Evolutionary conservation across 2,888 invertebrate genomes (phyloP), one percentile per base, ranked within the genome.

Genomic region (Aleiodes alternator): DNA sequence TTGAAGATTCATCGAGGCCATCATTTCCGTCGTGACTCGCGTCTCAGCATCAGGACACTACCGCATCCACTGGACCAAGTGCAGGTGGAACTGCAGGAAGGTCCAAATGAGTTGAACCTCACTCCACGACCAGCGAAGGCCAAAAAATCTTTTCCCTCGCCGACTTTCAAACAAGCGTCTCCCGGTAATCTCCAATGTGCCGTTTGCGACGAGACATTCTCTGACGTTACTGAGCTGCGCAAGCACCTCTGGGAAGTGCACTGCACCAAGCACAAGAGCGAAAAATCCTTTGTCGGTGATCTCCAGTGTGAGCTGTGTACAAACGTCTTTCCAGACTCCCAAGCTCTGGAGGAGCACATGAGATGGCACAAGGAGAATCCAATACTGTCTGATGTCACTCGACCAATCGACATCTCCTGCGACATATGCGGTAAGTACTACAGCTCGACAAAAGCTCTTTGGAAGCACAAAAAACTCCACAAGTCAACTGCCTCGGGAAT

Each of bases 391-490:
- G 80, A 82, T 31, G 74, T 38, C 4, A 34, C 64, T 6, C 70
- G 70, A 75, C 86, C 76, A 59, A 51, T 72, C 29, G 48, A 76
- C 90, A 61, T 92, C 92, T 80, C 91, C 55, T 94, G 94, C 84
- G 92, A 94, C 77, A 90, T 92, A 61, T 94, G 94, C 80, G 93
- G 94, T n/a, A 92, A 93, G 84, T 91, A 90, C 80, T 93, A 92
- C 82, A 91, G 91, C 88, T 92, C 92, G 78, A 91, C 91, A 81
- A 92, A 92, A 83, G 91, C 92, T 79, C 89, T 92, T 72, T 90
- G 91, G 80, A 90, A 92, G 74, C 93, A 93, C 86, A 92, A 92
- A 76, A 92, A 92, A 80, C 90, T 92, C 0, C 89, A 89, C 72
- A 88, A 87, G 56, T 77, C 78, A 4, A 81, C 74, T 4, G 64